These are phyloP conservation scores for Xanthostigma xanthostigma DNA, from an alignment of 2,888 invertebrate species.

Conservation along the genomic window DNA sequence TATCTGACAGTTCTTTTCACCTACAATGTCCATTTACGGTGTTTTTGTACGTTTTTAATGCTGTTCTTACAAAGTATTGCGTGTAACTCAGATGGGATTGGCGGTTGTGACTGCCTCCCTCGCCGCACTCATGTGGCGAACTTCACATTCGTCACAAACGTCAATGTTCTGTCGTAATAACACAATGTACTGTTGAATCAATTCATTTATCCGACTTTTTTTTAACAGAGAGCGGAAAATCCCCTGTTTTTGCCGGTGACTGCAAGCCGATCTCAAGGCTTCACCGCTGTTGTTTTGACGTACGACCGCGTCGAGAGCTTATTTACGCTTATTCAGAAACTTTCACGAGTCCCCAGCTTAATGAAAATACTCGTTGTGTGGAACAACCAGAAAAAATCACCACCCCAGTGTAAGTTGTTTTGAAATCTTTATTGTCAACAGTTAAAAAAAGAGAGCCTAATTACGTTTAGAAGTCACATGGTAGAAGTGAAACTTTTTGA, in stretches of 20 bases:
- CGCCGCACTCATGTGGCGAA: too few relatives aligned
- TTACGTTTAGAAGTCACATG: not conserved
- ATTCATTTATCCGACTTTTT: conserved; percentile 2
- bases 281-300: conserved; percentile 90
- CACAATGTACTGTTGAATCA: not conserved
- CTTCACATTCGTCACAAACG: not conserved
- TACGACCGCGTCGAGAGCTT: conserved; percentile 85
- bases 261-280: conserved; percentile 74
- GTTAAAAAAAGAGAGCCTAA: too few relatives aligned
- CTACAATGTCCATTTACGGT: too few relatives aligned
- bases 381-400: conserved; percentile 88
- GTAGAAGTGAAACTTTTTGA: not conserved
- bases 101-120: too few relatives aligned
- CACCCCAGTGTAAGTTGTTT: conserved; percentile 61
- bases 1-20: too few relatives aligned
- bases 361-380: conserved; percentile 87
- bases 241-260: conserved; percentile 77
- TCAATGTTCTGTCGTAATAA: not conserved
- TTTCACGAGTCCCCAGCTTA: conserved; percentile 77
- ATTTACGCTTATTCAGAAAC: conserved; percentile 68
- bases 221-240: conserved; percentile 43
- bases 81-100: too few relatives aligned
- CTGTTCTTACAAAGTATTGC: too few relatives aligned
- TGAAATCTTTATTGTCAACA: not conserved
- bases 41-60: too few relatives aligned